Evolutionary conservation across 2,113 vertebrate genomes (phyloP).

Genomic region (Pionites leucogaster): DNA sequence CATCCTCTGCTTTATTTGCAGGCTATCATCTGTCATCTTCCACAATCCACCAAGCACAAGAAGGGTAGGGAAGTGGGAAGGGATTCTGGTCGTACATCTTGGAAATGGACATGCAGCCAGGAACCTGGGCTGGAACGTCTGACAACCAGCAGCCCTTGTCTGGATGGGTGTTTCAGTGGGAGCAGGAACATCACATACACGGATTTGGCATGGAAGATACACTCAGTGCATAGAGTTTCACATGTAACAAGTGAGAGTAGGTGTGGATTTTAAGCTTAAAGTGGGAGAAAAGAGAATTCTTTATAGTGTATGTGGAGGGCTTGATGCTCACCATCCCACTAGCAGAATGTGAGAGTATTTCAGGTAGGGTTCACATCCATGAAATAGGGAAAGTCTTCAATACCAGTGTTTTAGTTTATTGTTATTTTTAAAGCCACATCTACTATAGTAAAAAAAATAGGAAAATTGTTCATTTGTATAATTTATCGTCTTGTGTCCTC

Average conservation of each 20-base stretch:
- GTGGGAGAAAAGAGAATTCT: background rate
- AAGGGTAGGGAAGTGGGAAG: background rate
- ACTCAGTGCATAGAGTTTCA: background rate
- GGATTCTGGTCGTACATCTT: background rate
- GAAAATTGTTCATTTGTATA: background rate
- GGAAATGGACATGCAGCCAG: background rate
- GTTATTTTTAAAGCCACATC: background rate
- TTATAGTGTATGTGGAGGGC: rapidly evolving
- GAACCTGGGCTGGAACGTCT: background rate
- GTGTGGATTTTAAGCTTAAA: background rate
- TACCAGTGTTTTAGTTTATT: background rate
- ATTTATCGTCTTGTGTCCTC: background rate
- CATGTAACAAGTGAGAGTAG: background rate
- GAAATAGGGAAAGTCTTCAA: rapidly evolving
- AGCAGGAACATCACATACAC: background rate
- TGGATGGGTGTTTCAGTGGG: background rate
- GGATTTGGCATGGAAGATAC: background rate
- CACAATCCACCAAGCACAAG: background rate
- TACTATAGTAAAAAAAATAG: background rate
- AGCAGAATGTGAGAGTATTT: background rate
- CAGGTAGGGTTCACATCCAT: background rate
- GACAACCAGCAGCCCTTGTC: rapidly evolving
- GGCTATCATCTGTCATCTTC: background rate
- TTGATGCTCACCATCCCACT: background rate
- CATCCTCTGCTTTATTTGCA: background rate